Evolutionary conservation across 2,888 invertebrate species (phyloP).

Genomic region (Xanthia togata): DNA sequence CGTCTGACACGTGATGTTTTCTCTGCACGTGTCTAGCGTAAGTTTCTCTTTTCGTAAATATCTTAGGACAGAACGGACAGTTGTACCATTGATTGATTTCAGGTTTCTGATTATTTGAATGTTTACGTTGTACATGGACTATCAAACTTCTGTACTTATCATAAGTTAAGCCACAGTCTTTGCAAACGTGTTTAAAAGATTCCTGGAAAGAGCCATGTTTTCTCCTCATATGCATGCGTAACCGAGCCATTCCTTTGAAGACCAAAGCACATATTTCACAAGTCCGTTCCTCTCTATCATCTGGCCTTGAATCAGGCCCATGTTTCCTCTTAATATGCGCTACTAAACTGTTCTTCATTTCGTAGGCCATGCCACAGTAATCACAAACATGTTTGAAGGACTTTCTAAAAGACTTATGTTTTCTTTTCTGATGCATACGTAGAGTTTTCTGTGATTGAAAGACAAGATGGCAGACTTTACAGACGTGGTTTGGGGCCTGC

Average conservation of each 20-base stretch:
- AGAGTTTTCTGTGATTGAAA: constrained; percentile 83
- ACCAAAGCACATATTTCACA: constrained; percentile 86
- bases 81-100: constrained; percentile 79
- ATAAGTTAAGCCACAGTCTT: constrained; percentile 84
- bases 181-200: constrained; percentile 81
- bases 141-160: constrained; percentile 85
- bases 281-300: constrained; percentile 80
- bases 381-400: constrained; percentile 83
- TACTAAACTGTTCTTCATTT: constrained; percentile 83
- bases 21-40: constrained; percentile 85
- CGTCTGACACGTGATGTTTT: constrained; percentile 79
- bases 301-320: constrained; percentile 75
- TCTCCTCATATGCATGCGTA: constrained; percentile 86
- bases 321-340: constrained; percentile 86
- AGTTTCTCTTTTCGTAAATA: constrained; percentile 83
- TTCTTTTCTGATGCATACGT: constrained; percentile 82
- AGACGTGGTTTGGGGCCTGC: constrained; percentile 70
- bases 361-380: constrained; percentile 85
- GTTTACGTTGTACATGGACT: constrained; percentile 84
- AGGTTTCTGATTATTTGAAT: constrained; percentile 73
- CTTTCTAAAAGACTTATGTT: constrained; percentile 80
- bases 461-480: constrained; percentile 85
- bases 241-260: constrained; percentile 82
- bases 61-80: constrained; percentile 85
- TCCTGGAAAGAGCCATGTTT: constrained; percentile 84